Conservation (phyloP, 2,888 invertebrate genomes). For the Ichneumoninae sp. region DNA sequence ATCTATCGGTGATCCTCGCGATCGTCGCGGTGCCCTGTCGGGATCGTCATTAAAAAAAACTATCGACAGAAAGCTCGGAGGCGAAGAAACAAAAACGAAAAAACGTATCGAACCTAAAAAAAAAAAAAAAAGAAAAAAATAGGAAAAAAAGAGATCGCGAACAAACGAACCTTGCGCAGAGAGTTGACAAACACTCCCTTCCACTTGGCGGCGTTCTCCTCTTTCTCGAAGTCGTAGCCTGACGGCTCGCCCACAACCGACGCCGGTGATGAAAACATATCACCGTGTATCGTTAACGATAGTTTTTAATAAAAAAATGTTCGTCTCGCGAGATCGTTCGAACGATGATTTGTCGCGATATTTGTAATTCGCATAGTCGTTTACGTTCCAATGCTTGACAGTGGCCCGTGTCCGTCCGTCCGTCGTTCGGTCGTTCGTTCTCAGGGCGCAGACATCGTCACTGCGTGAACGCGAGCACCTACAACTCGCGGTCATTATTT, state of each 20-base stretch:
- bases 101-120: conserved; percentile 11
- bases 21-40: background rate
- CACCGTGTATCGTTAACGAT: conserved; percentile 66
- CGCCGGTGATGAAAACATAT: conserved; percentile 84
- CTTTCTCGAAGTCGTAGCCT: conserved; percentile 93
- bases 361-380: conserved; percentile 30
- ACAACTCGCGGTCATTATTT: conserved; percentile 60
- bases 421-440: conserved; percentile 21
- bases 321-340: conserved; percentile 20
- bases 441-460: conserved; percentile 56
- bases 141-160: conserved; percentile 30
- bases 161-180: conserved; percentile 91
- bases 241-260: conserved; percentile 85
- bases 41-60: conserved; percentile 7
- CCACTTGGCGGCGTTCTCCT: conserved; percentile 96
- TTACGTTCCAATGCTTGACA: conserved; percentile 25
- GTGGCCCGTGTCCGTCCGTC: conserved; percentile 29
- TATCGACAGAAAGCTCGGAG: background rate
- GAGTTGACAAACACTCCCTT: conserved; percentile 95
- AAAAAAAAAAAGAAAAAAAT: conserved; percentile 27
- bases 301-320: conserved; percentile 20
- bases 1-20: background rate
- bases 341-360: conserved; percentile 16
- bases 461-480: conserved; percentile 51
- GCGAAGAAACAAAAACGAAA: conserved; percentile 23